Conservation (phyloP, 2,888 invertebrate genomes). For the Chouioia cunea region DNA sequence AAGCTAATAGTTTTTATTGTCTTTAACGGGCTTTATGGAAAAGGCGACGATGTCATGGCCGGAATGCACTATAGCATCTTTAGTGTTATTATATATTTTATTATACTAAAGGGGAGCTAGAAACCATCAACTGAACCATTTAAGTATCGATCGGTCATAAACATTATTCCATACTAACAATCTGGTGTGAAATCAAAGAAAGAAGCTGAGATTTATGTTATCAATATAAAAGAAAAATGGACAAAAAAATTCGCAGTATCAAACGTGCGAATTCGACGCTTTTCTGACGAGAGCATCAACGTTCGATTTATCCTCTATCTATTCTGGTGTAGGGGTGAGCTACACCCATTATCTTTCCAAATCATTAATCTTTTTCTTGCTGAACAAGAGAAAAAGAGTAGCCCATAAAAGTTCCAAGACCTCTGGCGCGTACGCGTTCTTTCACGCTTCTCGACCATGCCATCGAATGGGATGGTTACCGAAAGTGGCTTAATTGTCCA, state of each 20-base stretch:
- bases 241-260: not conserved
- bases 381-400: slow-evolving; percentile 45
- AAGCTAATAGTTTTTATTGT: slow-evolving; percentile 48
- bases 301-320: slow-evolving; percentile 22
- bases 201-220: too few relatives aligned
- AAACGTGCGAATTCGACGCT: not conserved
- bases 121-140: slow-evolving; percentile 12
- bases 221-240: too few relatives aligned
- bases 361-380: slow-evolving; percentile 54
- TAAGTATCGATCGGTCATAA: too few relatives aligned
- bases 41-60: slow-evolving; percentile 20
- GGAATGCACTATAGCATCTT: slow-evolving; percentile 14
- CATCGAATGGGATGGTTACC: slow-evolving; percentile 35
- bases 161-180: too few relatives aligned
- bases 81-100: slow-evolving; percentile 35
- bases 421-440: slow-evolving; percentile 23
- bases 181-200: too few relatives aligned
- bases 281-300: not conserved
- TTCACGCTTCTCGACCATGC: slow-evolving; percentile 25
- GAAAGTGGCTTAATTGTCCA: slow-evolving; percentile 41
- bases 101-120: not conserved
- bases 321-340: not conserved
- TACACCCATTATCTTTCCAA: slow-evolving; percentile 55
- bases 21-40: slow-evolving; percentile 41
- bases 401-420: slow-evolving; percentile 37